Conservation (phyloP, 1,140 invertebrate species). For the Rhopalosiphum maidis region DNA sequence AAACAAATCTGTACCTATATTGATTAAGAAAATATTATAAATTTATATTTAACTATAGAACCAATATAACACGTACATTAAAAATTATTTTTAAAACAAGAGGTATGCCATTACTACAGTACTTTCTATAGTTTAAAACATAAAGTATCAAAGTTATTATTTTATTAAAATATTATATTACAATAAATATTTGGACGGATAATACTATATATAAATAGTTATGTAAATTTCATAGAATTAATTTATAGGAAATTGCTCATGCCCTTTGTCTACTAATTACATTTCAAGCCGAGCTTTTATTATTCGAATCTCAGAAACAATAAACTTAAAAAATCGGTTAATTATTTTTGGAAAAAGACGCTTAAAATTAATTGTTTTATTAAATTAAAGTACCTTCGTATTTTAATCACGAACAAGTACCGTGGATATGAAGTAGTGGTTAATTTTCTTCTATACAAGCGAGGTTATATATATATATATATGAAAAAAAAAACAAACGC, state of each 20-base stretch:
- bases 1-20: too few relatives aligned
- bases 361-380: constrained; percentile 9
- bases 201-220: neutral
- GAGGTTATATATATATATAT: neutral
- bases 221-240: neutral
- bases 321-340: neutral
- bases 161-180: neutral
- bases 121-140: too few relatives aligned
- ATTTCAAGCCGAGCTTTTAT: neutral
- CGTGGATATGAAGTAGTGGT: neutral
- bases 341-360: neutral
- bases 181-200: neutral
- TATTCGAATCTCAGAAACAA: neutral
- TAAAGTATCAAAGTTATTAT: neutral
- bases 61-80: too few relatives aligned
- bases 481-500: neutral
- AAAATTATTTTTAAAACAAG: too few relatives aligned
- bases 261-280: neutral
- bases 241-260: neutral
- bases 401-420: neutral
- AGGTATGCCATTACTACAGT: too few relatives aligned
- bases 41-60: too few relatives aligned
- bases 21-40: too few relatives aligned
- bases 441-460: neutral
- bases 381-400: neutral